Conservation (phyloP, 2,797 vertebrate genomes). For the Epinephelus malabaricus region DNA sequence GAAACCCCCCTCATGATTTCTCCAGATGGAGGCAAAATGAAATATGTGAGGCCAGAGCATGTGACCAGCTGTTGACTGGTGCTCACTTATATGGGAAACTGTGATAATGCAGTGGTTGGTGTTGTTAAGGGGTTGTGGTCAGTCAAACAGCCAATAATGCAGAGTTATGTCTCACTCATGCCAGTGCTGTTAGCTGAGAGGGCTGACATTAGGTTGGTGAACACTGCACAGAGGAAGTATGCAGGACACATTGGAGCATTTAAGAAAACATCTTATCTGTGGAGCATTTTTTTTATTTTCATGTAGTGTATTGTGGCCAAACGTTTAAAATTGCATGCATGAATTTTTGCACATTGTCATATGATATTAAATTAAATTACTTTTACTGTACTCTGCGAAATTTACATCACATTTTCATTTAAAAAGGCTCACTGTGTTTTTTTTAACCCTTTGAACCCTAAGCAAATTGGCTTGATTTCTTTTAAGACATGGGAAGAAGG, state of each 20-base stretch:
- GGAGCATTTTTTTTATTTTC: not conserved
- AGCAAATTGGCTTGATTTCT: not conserved
- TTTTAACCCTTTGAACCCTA: too few species aligned
- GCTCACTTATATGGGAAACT: not conserved
- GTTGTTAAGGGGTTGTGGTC: constrained; percentile 9
- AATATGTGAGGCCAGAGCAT: not conserved
- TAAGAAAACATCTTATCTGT: not conserved
- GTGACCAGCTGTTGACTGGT: not conserved
- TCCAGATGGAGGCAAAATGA: not conserved
- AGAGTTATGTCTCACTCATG: not conserved
- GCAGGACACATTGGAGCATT: not conserved
- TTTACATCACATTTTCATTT: not conserved
- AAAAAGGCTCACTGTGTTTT: not conserved
- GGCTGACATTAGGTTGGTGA: constrained; percentile 38
- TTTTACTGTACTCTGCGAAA: too few species aligned
- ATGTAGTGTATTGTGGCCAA: not conserved
- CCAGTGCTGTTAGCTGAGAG: constrained; percentile 48
- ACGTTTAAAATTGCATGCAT: not conserved
- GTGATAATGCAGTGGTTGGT: not conserved
- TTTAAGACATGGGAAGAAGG: too few species aligned
- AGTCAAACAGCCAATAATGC: constrained; percentile 24
- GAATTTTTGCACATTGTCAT: not conserved
- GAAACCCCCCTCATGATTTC: not conserved
- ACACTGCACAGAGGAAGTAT: constrained; percentile 25
- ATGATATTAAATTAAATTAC: not conserved